A percentile compares a stretch with the other conserved stretches of the same genome.
Conservation (phyloP, 2,888 invertebrate species). For the Phaonia tiefii region DNA sequence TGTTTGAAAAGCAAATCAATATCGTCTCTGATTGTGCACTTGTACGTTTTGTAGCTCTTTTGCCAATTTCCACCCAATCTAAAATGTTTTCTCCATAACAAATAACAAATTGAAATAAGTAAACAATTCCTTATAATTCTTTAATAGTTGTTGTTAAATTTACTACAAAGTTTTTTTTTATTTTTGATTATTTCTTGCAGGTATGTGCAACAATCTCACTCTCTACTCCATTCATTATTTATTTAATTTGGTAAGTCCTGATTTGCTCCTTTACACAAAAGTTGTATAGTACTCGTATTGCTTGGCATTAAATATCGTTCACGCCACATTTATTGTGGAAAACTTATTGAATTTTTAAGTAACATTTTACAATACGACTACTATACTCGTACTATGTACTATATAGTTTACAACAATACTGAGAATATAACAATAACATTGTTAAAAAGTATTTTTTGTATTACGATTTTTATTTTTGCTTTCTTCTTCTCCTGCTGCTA, state of each 20-base stretch:
- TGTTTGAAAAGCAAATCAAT: no score
- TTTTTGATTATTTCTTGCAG: constrained; percentile 6
- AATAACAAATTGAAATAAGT: no score
- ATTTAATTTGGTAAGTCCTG: not conserved
- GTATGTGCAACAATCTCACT: not conserved
- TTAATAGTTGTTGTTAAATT: not conserved
- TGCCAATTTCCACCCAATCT: no score
- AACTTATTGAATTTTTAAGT: constrained; percentile 43
- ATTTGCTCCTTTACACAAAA: not conserved
- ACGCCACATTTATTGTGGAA: constrained; percentile 22
- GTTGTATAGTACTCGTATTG: no score
- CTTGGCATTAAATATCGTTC: constrained; percentile 11
- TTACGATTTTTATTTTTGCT: not conserved
- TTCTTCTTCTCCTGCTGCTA: not conserved
- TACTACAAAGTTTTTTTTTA: no score
- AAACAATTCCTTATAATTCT: constrained; percentile 32
- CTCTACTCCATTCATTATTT: not conserved
- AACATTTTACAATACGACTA: constrained; percentile 27
- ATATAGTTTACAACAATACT: constrained; percentile 19
- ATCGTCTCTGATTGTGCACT: no score
- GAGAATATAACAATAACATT: constrained; percentile 16
- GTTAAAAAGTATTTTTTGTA: constrained; percentile 32
- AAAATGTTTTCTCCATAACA: no score
- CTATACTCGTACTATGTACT: not conserved
- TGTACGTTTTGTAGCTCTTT: no score